Base-by-base conservation (phyloP, 2,113 vertebrate species). In the Halichoeres trimaculatus region DNA sequence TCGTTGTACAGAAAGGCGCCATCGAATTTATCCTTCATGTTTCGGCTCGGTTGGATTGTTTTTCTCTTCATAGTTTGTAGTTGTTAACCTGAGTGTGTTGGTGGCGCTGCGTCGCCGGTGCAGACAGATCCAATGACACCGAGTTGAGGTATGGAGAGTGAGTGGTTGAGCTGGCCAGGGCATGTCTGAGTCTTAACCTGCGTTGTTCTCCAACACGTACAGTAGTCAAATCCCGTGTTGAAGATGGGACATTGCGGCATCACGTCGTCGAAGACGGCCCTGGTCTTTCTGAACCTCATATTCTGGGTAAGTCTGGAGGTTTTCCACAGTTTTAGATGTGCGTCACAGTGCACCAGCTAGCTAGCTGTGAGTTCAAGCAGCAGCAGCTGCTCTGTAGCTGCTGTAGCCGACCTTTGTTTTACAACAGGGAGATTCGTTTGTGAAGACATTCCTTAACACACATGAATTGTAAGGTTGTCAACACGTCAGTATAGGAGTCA, bases 281-380 rank as follows among this genome's bases (percentile, higher is more conserved):
- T 99, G 70, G 96, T 98, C 48, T 99, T 99, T 67, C 94, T 98
- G 47, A 99, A 98, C 89, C 95, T 99, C 45, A 97, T 98, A 76
- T 99, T 98, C 80, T 98, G 97, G 97, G 97, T 98, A 89, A 94
- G 95, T 81, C 68, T 55, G 23, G 36, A 36, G 30, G 34, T 70
- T 83, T 65, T 1, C 36, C 19, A 19, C 23, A 1, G 45, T 69
- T 67, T 77, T 10, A 13, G 8, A 36, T 45, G 62, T 63, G 84
- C 84, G 86, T 85, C 85, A 83, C 20, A 64, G 47, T 23, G 70
- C 14, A 47, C 8, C 54, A 2, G 68, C 54, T 14, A 24, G 58
- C 55, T 30, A 74, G 62, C 78, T 23, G 45, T 4, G 48, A n/a
- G 22, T 26, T 38, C 41, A 51, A 61, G 10, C 52, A 73, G 77